Evolutionary conservation across 1,140 invertebrate species (phyloP), one percentile per base, ranked within the genome.

Genomic region (Idris sp.): DNA sequence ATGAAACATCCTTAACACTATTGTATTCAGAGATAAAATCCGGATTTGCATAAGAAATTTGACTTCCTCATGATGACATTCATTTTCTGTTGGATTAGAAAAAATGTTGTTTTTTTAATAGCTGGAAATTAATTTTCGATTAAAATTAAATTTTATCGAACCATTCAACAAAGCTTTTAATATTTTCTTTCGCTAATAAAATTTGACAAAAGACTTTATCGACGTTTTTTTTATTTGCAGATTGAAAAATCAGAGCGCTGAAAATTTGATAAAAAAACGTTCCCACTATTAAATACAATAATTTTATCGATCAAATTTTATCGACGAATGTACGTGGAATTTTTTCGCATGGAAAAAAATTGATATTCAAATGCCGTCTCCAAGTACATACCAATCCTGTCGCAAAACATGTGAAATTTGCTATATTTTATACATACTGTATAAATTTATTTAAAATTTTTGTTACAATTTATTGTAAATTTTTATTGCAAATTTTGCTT

Each of bases 21-120:
- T 69, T 69, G 65, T 69, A 53, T 69, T 69, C 46, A 53, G 53
- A 53, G 38, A 59, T 59, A 49, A 58, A 69, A 36, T n/a, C 15
- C 26, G 9, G n/a, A 69, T 59, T 59, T 44, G 54, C 53, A 69
- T 69, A 31, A 59, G 19, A 69, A 53, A 59, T 59, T 59, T 35
- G 43, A n/a, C n/a, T n/a, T n/a, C n/a, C n/a, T n/a, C n/a, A n/a
- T n/a, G n/a, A n/a, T n/a, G n/a, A n/a, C n/a, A n/a, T n/a, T n/a
- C n/a, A n/a, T n/a, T n/a, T n/a, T n/a, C n/a, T n/a, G n/a, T n/a
- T n/a, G n/a, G n/a, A n/a, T n/a, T n/a, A n/a, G n/a, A n/a, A n/a
- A n/a, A n/a, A n/a, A n/a, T n/a, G n/a, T n/a, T n/a, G n/a, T n/a
- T n/a, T n/a, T n/a, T n/a, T n/a, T n/a, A n/a, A n/a, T n/a, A n/a